Percentiles rank a stretch among this genome's conserved stretches.
Conservation (phyloP, 2,888 invertebrate genomes). For the Lepidocyrtoides sp. region DNA sequence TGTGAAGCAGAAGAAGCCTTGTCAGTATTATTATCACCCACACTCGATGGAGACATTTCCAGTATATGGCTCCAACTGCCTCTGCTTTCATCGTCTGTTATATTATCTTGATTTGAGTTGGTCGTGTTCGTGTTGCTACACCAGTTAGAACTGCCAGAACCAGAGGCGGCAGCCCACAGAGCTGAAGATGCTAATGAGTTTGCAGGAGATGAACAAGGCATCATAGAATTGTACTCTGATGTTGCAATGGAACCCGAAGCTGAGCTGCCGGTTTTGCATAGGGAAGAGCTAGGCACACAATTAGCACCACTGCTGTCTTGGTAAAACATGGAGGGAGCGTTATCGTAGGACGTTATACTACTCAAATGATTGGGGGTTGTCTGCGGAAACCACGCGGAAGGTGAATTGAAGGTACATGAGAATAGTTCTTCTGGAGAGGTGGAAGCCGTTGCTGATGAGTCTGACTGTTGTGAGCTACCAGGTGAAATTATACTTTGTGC, state of each 20-base stretch:
- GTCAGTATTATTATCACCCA: slow-evolving; percentile 21
- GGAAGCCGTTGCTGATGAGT: background rate
- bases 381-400: slow-evolving; percentile 20
- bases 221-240: slow-evolving; percentile 70
- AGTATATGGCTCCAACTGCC: slow-evolving; percentile 70
- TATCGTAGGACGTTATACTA: slow-evolving; percentile 47
- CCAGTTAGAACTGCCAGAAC: slow-evolving; percentile 49
- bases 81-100: slow-evolving; percentile 60
- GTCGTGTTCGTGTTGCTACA: background rate
- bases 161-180: slow-evolving; percentile 13
- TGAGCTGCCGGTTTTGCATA: slow-evolving; percentile 32
- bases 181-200: slow-evolving; percentile 45
- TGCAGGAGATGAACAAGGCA: slow-evolving; percentile 70
- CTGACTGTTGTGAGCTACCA: background rate
- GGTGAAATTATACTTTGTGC: background rate
- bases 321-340: slow-evolving; percentile 50
- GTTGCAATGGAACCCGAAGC: slow-evolving; percentile 58
- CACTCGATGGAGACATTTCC: slow-evolving; percentile 58
- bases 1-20: slow-evolving; percentile 1
- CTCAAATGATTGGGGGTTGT: slow-evolving; percentile 34
- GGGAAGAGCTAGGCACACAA: slow-evolving; percentile 65
- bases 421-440: slow-evolving; percentile 34
- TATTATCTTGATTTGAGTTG: slow-evolving; percentile 30
- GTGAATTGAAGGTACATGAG: slow-evolving; percentile 48
- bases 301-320: slow-evolving; percentile 59